Evolutionary conservation across 2,888 invertebrate species (phyloP).

Genomic region (Melieria picta): DNA sequence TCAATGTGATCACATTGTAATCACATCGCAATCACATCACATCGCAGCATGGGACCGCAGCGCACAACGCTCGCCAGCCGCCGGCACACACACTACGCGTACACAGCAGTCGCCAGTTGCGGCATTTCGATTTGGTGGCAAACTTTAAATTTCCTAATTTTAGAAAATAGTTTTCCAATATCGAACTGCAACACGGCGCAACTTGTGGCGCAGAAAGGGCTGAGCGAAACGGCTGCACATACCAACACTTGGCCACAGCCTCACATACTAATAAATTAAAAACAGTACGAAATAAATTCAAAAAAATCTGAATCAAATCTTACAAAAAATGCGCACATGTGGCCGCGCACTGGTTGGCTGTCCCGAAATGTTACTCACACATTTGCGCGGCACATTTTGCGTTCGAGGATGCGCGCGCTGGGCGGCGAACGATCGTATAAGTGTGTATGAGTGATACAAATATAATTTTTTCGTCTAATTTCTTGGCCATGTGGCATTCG

Average conservation of each 20-base stretch:
- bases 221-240: neutral
- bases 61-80: neutral
- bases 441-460: neutral
- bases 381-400: neutral
- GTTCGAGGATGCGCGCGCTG: neutral
- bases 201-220: neutral
- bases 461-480: neutral
- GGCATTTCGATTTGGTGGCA: neutral
- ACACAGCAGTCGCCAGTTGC: too few species aligned
- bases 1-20: conserved; percentile 24
- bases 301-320: neutral
- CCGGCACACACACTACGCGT: neutral
- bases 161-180: neutral
- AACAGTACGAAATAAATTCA: neutral
- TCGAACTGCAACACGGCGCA: neutral
- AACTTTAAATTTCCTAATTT: neutral
- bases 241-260: neutral
- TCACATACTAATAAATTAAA: neutral
- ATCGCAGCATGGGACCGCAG: conserved; percentile 11
- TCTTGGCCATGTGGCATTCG: conserved; percentile 37
- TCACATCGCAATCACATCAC: conserved; percentile 13
- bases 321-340: neutral
- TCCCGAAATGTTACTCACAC: neutral
- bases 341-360: neutral
- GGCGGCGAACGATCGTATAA: neutral